These are phyloP conservation scores for Amblyopsis hoosieri DNA, from an alignment of 2,797 vertebrate genomes.

Conservation along the genomic window DNA sequence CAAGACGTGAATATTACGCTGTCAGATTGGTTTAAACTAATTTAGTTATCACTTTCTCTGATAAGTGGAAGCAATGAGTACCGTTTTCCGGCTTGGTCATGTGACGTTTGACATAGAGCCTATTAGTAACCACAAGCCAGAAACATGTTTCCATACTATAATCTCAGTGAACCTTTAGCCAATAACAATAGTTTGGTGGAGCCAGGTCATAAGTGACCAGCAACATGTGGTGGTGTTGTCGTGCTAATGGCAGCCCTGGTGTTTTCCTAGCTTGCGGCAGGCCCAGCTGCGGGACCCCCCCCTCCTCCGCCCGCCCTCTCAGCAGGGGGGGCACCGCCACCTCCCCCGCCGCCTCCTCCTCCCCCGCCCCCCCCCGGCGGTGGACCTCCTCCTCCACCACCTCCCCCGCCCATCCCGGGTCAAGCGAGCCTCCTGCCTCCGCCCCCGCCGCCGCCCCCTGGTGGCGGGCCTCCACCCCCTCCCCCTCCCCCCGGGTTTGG, in stretches of 20 bases:
- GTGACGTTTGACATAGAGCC: no score
- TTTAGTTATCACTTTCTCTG: no score
- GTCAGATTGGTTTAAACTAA: no score
- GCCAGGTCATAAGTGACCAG: no score
- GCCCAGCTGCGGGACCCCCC: constrained; percentile 38
- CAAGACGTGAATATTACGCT: no score
- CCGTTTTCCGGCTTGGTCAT: no score
- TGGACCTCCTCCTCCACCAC: constrained; percentile 65
- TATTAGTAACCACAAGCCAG: no score
- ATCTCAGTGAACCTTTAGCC: no score
- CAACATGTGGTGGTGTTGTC: no score
- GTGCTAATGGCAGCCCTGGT: background rate
- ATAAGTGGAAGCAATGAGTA: no score
- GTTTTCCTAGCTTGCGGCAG: constrained; percentile 65
- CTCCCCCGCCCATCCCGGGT: constrained; percentile 62
- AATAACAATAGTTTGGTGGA: no score
- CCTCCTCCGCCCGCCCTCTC: constrained; percentile 59
- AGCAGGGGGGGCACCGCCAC: constrained; percentile 55
- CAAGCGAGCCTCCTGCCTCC: constrained; percentile 53
- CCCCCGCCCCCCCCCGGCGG: constrained; percentile 73
- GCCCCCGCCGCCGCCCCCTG: constrained; percentile 78
- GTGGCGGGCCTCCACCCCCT: constrained; percentile 73
- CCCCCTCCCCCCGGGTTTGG: constrained; percentile 81
- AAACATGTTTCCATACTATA: no score
- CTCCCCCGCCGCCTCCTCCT: constrained; percentile 75